Base-by-base conservation (phyloP, 2,113 vertebrate genomes). In the Camelus dromedarius region DNA sequence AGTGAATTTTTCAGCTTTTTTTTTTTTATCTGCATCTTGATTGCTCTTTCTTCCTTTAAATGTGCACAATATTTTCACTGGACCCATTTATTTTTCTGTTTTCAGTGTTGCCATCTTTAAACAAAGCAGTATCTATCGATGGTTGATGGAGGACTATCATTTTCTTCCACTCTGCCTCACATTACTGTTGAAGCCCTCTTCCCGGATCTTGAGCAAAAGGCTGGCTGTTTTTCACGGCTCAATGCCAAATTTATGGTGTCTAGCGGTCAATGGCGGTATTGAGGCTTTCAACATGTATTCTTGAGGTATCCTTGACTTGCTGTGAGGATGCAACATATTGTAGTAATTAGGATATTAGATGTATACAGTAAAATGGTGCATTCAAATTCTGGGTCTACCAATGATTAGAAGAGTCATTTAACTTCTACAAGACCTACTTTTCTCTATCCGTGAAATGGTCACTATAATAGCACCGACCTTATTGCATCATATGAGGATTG, bases 1-100 rank as follows among this genome's bases (percentile, higher is more conserved):
- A 95, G 84, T 94, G 56, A 83, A 30, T 95, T 96, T 85, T 83
- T 75, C 92, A 95, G 76, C 28, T 82, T 16, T 70, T 75, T 54
- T 77, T 80, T 90, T 87, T 92, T 42, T 42, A 42, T 42, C 20
- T 95, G 35, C 30, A 46, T 26, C 38, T 88, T 88, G 80, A 97
- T 80, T 93, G 46, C 54, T 46, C 42, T 76, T 92, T 96, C 28
- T 52, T 72, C 52, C 32, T 93, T 86, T 54, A 46, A 54, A 46
- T 14, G 32, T 84, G 58, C 13, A 69, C 14, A 80, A 58, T 70
- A 58, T 77, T 93, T 88, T 75, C 83, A 81, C 16, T 58, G 46
- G 13, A 84, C 73, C n/a, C 18, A 9, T 50, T 66, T 56, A 67
- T 82, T 87, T 72, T 82, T 15, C 93, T 95, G 9, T 82, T 60